Percentiles rank a stretch among this genome's conserved stretches.
Evolutionary conservation across 2,113 vertebrate species (phyloP).

Genomic region (Oostethus manadensis): DNA sequence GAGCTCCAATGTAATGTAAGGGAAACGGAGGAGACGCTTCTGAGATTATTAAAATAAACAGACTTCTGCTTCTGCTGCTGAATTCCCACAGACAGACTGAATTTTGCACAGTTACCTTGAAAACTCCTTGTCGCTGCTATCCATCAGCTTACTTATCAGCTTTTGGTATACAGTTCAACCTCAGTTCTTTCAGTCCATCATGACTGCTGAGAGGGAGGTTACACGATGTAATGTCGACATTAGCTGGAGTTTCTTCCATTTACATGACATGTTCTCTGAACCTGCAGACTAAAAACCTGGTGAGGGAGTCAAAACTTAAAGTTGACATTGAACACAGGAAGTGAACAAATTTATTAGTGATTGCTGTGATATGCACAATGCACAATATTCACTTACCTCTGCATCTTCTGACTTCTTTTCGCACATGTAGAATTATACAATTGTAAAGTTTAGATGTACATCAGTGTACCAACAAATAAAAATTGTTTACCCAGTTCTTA

Average conservation of each 20-base stretch:
- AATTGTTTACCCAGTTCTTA: no score
- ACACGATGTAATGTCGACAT: constrained; percentile 34
- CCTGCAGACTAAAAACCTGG: no score
- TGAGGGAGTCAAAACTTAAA: no score
- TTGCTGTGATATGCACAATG: no score
- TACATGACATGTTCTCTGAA: neutral
- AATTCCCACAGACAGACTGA: constrained; percentile 62
- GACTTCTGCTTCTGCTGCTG: constrained; percentile 66
- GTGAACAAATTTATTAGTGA: no score
- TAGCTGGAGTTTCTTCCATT: constrained; percentile 35
- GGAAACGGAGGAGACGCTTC: constrained; percentile 65
- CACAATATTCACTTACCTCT: no score
- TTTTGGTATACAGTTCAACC: constrained; percentile 58
- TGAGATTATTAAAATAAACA: constrained; percentile 71
- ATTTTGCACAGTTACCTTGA: constrained; percentile 61
- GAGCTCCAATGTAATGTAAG: constrained; percentile 54
- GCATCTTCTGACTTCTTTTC: no score
- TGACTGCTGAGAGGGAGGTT: constrained; percentile 33
- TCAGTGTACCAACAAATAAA: no score
- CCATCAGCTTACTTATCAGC: constrained; percentile 57
- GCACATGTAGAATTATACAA: no score
- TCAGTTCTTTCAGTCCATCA: constrained; percentile 57
- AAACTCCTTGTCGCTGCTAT: constrained; percentile 63
- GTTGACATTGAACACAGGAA: no score
- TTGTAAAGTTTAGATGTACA: no score